Base-by-base conservation (phyloP, 2,888 invertebrate species). In the Drymonia ruficornis region DNA sequence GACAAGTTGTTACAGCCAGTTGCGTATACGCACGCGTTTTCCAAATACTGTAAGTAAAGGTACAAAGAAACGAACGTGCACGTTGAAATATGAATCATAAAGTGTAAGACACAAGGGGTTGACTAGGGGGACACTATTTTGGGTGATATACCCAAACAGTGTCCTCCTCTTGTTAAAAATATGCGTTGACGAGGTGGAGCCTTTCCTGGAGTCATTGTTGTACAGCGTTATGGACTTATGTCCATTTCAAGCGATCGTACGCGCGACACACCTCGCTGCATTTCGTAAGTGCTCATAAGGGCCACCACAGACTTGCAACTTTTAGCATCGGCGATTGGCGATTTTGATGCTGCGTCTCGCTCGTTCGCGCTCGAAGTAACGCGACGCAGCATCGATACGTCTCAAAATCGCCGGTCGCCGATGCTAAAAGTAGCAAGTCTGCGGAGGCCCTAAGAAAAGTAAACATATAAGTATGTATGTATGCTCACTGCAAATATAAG, bases 1-100 rank as follows among this genome's bases (percentile, higher is more conserved):
- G 74, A 74, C 72, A 67, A 64, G 15, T 67, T 61, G 70, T 53
- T 61, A 57, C 60, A 38, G 60, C 53, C 52, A 56, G 59, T 72
- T 72, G 72, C 73, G 68, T 67, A 56, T 56, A 66, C 68, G 75
- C 68, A 70, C 61, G 60, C 61, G 52, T 69, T 72, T 63, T 60
- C 55, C 56, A 69, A 66, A 60, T 44, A 44, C 42, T 43, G 34
- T 15, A 34, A 36, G 29, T 52, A 55, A 51, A 51, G 38, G 29
- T 52, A 19, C 19, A 43, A 43, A 19, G 18, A 43, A 19, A 4
- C 12, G 9, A 8, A 18, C 11, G 2, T 43, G 13, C 13, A 19
- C 43, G 9, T 11, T 19, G 43, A 19, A 43, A 19, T 43, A 43
- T 43, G 43, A 43, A 43, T 19, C 19, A 13, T 43, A 19, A 43